A percentile compares a stretch with the other conserved stretches of the same genome.
Conservation (phyloP, 2,113 vertebrate species). For the Sinocyclocheilus anophthalmus region DNA sequence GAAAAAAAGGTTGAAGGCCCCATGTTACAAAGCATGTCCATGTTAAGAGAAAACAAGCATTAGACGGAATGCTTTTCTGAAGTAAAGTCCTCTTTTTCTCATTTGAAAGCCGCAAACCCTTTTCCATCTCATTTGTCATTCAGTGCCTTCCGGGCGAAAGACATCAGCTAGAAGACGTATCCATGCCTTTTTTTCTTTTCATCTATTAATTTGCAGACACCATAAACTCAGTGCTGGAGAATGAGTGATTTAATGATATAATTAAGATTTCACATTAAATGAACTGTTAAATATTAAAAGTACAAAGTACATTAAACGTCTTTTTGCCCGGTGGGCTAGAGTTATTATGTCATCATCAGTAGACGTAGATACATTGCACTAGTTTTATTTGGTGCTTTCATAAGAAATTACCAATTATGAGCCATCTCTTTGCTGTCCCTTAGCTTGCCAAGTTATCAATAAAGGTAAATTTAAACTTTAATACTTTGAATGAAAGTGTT, state of each 20-base stretch:
- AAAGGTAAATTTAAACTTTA: conserved; percentile 74
- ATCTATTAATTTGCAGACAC: conserved; percentile 36
- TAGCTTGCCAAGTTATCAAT: conserved; percentile 80
- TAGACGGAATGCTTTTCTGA: conserved; percentile 32
- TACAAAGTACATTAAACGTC: conserved; percentile 40
- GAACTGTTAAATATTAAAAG: conserved; percentile 40
- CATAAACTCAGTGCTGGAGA: conserved; percentile 14
- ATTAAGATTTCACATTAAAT: conserved; percentile 43
- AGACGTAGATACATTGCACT: conserved; percentile 38
- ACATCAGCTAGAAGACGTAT: conserved; percentile 37
- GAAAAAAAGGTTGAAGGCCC: conserved; percentile 33
- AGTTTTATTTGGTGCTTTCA: conserved; percentile 46
- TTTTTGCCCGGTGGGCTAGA: conserved; percentile 40
- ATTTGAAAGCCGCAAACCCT: conserved; percentile 40
- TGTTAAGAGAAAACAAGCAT: conserved; percentile 9
- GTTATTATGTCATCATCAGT: conserved; percentile 25
- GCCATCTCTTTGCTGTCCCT: conserved; percentile 73
- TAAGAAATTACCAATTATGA: conserved; percentile 64
- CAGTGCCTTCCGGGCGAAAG: conserved; percentile 45
- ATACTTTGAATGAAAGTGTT: conserved; percentile 67
- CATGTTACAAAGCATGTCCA: conserved; percentile 41
- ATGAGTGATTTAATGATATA: conserved; percentile 31
- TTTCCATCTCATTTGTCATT: conserved; percentile 44
- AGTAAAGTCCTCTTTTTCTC: conserved; percentile 37
- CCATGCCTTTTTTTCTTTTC: conserved; percentile 28